A percentile compares a stretch with the other conserved stretches of the same genome.
Evolutionary conservation across 2,888 invertebrate genomes (phyloP).

Genomic region (Atethmia centrago): DNA sequence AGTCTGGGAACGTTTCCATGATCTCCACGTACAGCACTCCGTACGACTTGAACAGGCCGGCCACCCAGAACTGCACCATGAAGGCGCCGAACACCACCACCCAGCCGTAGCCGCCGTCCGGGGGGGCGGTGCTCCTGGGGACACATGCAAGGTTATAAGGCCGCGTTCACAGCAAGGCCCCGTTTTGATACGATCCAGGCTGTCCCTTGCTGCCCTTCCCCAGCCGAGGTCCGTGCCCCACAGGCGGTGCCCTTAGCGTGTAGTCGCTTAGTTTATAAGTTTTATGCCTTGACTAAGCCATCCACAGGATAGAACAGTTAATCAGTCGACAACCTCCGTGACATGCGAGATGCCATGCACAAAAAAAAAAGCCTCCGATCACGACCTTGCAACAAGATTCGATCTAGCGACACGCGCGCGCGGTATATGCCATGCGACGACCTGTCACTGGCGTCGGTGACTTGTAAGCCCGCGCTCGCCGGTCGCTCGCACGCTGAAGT

Average conservation of each 20-base stretch:
- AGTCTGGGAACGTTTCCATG: conserved; percentile 94
- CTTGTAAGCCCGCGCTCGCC: background rate
- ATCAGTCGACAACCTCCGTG: too few relatives aligned
- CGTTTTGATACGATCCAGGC: background rate
- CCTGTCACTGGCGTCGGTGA: background rate
- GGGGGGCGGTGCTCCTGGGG: conserved; percentile 81
- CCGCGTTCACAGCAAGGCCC: background rate
- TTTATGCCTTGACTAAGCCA: background rate
- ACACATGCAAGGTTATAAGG: background rate
- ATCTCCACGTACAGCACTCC: conserved; percentile 95
- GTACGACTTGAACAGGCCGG: conserved; percentile 95
- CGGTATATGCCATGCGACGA: background rate
- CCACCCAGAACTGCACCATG: conserved; percentile 95
- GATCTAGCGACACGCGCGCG: too few relatives aligned
- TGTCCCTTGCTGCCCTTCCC: background rate
- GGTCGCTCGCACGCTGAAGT: background rate
- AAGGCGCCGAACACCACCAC: conserved; percentile 94
- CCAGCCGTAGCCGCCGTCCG: conserved; percentile 95
- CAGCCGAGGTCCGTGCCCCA: background rate
- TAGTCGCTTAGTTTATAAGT: background rate
- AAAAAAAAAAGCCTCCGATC: background rate
- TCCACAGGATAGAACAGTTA: too few relatives aligned
- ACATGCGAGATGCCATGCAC: background rate
- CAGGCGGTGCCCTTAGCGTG: background rate
- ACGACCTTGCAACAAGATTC: too few relatives aligned